Evolutionary conservation across 2,797 vertebrate genomes (phyloP).

Genomic region (Galagoides demidoff): DNA sequence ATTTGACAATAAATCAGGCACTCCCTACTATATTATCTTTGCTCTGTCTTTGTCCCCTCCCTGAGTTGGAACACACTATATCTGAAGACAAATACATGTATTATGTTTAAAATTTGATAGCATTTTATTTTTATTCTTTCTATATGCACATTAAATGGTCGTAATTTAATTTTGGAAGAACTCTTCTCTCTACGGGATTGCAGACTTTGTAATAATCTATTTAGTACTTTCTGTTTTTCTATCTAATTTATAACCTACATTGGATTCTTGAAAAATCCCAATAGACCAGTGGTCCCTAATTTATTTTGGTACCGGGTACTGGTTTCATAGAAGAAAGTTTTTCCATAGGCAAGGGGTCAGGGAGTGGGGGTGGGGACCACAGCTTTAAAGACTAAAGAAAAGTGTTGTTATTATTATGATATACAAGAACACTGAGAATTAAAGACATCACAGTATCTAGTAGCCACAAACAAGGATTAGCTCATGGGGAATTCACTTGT

Average conservation of each 20-base stretch:
- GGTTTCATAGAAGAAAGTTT: too few relatives aligned
- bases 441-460: background rate
- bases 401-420: background rate
- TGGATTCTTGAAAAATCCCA: background rate
- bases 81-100: background rate
- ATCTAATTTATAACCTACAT: background rate
- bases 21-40: background rate
- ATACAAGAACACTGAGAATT: background rate
- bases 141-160: background rate
- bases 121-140: background rate
- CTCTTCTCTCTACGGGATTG: background rate
- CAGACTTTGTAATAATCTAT: background rate
- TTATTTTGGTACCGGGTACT: too few relatives aligned
- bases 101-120: background rate
- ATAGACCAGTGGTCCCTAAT: too few relatives aligned
- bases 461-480: background rate
- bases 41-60: background rate
- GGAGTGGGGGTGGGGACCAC: too few relatives aligned
- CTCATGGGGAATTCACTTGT: background rate
- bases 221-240: background rate
- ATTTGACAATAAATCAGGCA: too few relatives aligned
- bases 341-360: too few relatives aligned
- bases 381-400: background rate
- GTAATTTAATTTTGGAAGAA: background rate
- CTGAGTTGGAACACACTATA: background rate